Evolutionary conservation across 2,888 invertebrate species (phyloP).

Genomic region (Strigamia crassipes): DNA sequence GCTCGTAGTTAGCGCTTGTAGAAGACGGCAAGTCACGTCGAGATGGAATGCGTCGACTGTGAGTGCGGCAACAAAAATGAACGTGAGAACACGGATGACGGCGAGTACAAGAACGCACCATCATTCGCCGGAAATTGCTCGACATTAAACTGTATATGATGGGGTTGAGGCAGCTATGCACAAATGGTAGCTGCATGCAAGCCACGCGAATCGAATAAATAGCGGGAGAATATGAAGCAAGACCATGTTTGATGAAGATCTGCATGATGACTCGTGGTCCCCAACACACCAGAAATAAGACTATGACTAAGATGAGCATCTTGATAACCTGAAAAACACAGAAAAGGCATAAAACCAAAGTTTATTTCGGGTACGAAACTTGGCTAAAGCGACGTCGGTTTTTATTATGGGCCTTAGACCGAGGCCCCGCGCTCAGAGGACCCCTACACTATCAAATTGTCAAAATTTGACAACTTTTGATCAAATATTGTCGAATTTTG

Average conservation of each 20-base stretch:
- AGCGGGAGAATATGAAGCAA: slow-evolving; percentile 39
- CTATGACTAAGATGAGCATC: slow-evolving; percentile 59
- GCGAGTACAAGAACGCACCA: slow-evolving; percentile 48
- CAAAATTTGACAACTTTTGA: no score
- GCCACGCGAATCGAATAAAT: slow-evolving; percentile 51
- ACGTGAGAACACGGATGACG: slow-evolving; percentile 45
- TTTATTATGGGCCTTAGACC: no score
- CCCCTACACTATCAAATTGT: no score
- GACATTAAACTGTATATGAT: slow-evolving; percentile 57
- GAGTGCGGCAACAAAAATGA: slow-evolving; percentile 45
- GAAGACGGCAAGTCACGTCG: slow-evolving; percentile 5
- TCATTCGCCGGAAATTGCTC: slow-evolving; percentile 54
- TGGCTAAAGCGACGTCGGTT: no score
- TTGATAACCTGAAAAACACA: slow-evolving; percentile 57
- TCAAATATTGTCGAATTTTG: no score
- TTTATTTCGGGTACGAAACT: no score
- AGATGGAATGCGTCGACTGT: background rate
- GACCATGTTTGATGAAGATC: slow-evolving; percentile 49
- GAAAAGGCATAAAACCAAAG: background rate
- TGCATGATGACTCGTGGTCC: slow-evolving; percentile 53
- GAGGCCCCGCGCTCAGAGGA: no score
- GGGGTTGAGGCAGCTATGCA: slow-evolving; percentile 55
- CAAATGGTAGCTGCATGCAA: slow-evolving; percentile 53
- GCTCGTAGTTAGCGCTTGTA: slow-evolving; percentile 47
- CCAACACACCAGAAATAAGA: slow-evolving; percentile 59